Evolutionary conservation across 2,888 invertebrate species (phyloP), one percentile per base, ranked within the genome.

Genomic region (Thymelicus sylvestris): DNA sequence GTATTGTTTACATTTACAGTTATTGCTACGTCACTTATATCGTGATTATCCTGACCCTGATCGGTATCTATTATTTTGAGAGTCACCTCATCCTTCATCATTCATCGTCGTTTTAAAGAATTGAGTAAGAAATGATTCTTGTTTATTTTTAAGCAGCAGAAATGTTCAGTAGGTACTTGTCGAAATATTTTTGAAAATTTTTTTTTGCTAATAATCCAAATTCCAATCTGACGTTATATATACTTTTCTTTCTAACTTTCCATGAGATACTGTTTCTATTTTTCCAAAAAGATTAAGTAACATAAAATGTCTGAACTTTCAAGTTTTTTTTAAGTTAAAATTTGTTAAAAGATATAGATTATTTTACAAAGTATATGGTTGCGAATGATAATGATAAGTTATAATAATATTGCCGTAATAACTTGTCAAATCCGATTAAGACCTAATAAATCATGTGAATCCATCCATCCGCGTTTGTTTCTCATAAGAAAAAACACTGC

Each of bases 1-100:
- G 41, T 64, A 57, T 57, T 24, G 31, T 57, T 57, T 57, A 31
- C 57, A 57, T 69, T 69, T 63, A 69, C 69, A 59, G 59, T 59
- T 69, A 59, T 70, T 60, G 60, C 65, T 60, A 65, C 60, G 64
- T 70, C 70, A 70, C 41, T 50, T 12, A 1, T 47, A 15, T 76
- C 80, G 78, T 80, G 79, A 78, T 75, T 59, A 57, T 39, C 65
- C 71, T 77, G 77, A 80, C 78, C 79, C 76, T 77, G 75, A 73
- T 74, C 68, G 65, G 66, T 67, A 67, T 73, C 71, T 50, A 41
- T 8, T 10, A n/a, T 38, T 64, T 63, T 57, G 69, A 47, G 59
- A 24, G 31, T 63, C 55, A 31, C 31, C 55, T 55, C 44, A 68
- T 44, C 52, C 19, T 31, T 44, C 44, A 68, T 44, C 52, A 7